Conservation (phyloP, 2,113 vertebrate genomes). For the Pao palembangensis region DNA sequence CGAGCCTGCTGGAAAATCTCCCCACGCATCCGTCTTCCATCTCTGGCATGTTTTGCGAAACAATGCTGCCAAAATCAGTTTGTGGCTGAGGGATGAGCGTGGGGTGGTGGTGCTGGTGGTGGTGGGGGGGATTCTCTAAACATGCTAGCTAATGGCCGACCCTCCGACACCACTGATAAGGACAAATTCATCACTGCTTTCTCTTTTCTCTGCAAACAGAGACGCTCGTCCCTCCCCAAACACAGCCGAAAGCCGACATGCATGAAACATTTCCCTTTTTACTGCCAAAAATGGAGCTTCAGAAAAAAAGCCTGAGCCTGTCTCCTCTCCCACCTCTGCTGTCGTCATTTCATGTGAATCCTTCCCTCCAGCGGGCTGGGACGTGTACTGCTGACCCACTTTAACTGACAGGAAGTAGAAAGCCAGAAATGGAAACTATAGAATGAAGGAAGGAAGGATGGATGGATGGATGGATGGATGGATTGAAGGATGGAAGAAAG, state of each 20-base stretch:
- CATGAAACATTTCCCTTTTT: slow-evolving; percentile 3
- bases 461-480: too few relatives aligned
- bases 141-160: slow-evolving; percentile 36
- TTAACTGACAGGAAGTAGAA: slow-evolving; percentile 44
- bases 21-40: background rate
- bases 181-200: slow-evolving; percentile 56
- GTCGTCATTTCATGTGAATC: slow-evolving; percentile 1
- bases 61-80: too few relatives aligned
- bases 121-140: slow-evolving; percentile 40
- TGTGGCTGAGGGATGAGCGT: background rate
- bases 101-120: too few relatives aligned
- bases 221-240: slow-evolving; percentile 4
- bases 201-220: slow-evolving; percentile 1
- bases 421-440: slow-evolving; percentile 8
- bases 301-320: too few relatives aligned
- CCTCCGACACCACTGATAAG: slow-evolving; percentile 34
- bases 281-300: background rate
- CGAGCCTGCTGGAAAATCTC: slow-evolving; percentile 1
- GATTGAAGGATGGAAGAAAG: slow-evolving; percentile 17
- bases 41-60: background rate
- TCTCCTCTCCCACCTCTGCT: slow-evolving; percentile 4
- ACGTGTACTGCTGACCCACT: slow-evolving; percentile 65
- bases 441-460: slow-evolving; percentile 10
- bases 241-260: background rate
- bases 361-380: slow-evolving; percentile 23